phyloP scores from a whole-genome alignment of 1,140 invertebrate genomes.

The Zaprionus tsacasi region DNA sequence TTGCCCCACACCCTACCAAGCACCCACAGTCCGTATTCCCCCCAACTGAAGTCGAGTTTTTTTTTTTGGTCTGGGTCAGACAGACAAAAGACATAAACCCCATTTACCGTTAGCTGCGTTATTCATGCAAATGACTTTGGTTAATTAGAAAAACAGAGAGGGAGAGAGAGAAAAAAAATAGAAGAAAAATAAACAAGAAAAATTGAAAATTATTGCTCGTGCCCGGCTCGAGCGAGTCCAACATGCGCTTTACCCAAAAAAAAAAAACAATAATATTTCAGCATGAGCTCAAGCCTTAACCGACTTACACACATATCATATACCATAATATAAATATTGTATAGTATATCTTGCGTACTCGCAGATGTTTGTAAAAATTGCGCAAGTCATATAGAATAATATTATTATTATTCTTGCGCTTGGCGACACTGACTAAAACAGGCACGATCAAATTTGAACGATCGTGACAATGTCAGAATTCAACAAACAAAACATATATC shows the following conservation, averaged over 20 bases:
- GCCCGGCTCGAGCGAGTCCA: constrained; percentile 8
- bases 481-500: constrained; percentile 32
- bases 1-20: background rate
- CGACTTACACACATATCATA: constrained; percentile 6
- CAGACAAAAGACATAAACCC: constrained; percentile 73
- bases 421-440: constrained; percentile 36
- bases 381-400: constrained; percentile 42
- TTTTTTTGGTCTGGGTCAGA: constrained; percentile 39
- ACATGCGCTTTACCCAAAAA: constrained; percentile 28
- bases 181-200: constrained; percentile 23
- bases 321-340: background rate
- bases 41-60: constrained; percentile 20
- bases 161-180: constrained; percentile 12
- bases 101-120: constrained; percentile 79
- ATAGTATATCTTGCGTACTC: background rate
- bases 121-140: constrained; percentile 79
- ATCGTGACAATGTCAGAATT: constrained; percentile 52
- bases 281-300: background rate
- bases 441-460: constrained; percentile 41
- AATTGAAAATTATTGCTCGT: constrained; percentile 37
- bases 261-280: constrained; percentile 23
- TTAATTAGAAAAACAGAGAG: constrained; percentile 65
- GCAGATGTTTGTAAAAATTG: constrained; percentile 23
- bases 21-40: constrained; percentile 3
- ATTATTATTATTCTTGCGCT: constrained; percentile 34